phyloP scores from a whole-genome alignment of 1,140 invertebrate species.

The Batillaria attramentaria region DNA sequence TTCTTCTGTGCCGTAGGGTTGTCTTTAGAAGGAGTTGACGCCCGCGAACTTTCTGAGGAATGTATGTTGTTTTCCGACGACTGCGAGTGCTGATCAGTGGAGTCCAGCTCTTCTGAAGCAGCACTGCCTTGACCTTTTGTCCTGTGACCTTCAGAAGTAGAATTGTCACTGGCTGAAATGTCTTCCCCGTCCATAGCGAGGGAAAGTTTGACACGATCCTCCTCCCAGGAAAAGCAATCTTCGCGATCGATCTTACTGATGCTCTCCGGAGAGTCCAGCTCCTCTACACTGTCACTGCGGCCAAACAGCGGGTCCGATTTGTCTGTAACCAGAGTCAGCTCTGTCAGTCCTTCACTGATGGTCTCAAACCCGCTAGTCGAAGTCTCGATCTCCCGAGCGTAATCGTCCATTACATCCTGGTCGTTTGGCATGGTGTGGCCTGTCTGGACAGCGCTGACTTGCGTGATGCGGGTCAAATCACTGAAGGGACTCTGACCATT shows the following conservation, averaged over 20 bases:
- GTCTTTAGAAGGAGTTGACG: not conserved
- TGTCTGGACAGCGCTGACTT: constrained; percentile 58
- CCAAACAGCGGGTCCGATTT: constrained; percentile 3
- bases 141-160: too few relatives aligned
- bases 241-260: constrained; percentile 65
- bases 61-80: not conserved
- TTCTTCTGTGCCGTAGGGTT: not conserved
- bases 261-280: constrained; percentile 68
- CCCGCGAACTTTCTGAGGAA: constrained; percentile 6
- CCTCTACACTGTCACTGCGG: constrained; percentile 55
- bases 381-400: constrained; percentile 35
- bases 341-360: not conserved
- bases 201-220: constrained; percentile 62
- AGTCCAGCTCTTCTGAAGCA: not conserved
- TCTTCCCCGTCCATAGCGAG: constrained; percentile 54
- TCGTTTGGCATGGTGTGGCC: constrained; percentile 40
- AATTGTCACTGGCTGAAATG: too few relatives aligned
- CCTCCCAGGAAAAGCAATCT: constrained; percentile 69
- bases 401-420: constrained; percentile 52
- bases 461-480: constrained; percentile 48
- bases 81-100: too few relatives aligned
- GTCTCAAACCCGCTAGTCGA: not conserved
- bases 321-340: constrained; percentile 15
- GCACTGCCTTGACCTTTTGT: not conserved
- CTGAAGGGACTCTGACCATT: constrained; percentile 41